Base-by-base conservation (phyloP, 1,140 invertebrate genomes). In the Rhagoletis zephyria region DNA sequence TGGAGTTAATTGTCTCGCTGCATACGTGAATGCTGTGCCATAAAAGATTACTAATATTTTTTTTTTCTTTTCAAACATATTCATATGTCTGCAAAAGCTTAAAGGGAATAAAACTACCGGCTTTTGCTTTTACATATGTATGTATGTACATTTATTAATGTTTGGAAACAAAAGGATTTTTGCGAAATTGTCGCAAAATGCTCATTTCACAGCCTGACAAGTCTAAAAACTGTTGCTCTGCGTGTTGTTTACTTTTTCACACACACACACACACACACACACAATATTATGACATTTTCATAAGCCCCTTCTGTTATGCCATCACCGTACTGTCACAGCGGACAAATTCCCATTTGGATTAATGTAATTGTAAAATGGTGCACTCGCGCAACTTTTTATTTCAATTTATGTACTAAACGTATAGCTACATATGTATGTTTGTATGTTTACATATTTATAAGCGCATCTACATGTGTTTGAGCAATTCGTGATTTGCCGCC, bases 311-410 rank as follows among this genome's bases (percentile, higher is more conserved):
- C 61, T 63, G 61, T 63, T 1, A 63, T 63, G 61, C 12, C n/a
- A 14, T 63, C n/a, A 14, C 61, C 61, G 61, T 14, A 14, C 61
- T 14, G 61, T 63, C 61, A 63, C 61, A 7, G 4, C 12, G 61
- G n/a, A 63, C 61, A 4, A 74, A 74, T 74, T 74, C 70, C 42
- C 70, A 48, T 74, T 9, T 16, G 70, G 5, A 74, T 74, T 74
- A 74, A 74, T 51, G 45, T 74, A 74, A 74, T 74, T 74, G 45
- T 30, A 48, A 74, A 74, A 74, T 45, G 42, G 42, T 74, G 4
- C 12, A 48, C 42, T 74, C 70, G 16, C 30, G 10, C 10, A 48
- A 63, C 16, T 63, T 63, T 74, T 74, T 48, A 48, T 48, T 48
- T 74, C 3, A 5, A 74, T 74, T 74, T 74, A 56, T 56, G 30